Evolutionary conservation across 2,888 invertebrate genomes (phyloP).

Genomic region (Diaphora mendica): DNA sequence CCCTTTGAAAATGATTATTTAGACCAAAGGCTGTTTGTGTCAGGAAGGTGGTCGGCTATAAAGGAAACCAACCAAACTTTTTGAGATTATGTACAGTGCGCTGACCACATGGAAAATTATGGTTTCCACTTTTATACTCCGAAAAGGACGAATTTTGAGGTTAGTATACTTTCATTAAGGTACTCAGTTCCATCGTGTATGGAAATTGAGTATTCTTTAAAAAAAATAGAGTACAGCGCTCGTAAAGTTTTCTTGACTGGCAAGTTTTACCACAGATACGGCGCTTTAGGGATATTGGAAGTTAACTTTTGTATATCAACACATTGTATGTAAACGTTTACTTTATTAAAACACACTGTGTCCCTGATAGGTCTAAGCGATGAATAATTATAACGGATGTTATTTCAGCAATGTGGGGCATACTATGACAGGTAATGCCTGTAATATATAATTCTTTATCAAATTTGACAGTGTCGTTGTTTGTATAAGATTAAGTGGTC

Average conservation of each 20-base stretch:
- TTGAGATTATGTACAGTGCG: too few species aligned
- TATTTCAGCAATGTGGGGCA: slow-evolving; percentile 75
- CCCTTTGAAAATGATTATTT: not conserved
- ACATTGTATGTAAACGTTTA: not conserved
- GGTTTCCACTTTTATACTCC: too few species aligned
- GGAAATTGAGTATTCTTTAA: too few species aligned
- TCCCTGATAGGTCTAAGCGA: slow-evolving; percentile 3
- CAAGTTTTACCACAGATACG: not conserved
- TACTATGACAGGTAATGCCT: slow-evolving; percentile 56
- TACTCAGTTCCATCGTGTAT: too few species aligned
- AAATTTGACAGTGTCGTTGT: slow-evolving; percentile 55
- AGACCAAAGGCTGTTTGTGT: not conserved
- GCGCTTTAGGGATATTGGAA: too few species aligned
- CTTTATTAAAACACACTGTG: not conserved
- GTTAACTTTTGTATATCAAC: too few species aligned
- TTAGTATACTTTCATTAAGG: too few species aligned
- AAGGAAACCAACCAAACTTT: too few species aligned
- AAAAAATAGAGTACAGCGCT: too few species aligned
- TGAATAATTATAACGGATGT: slow-evolving; percentile 67
- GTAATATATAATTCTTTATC: slow-evolving; percentile 63
- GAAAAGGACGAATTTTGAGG: too few species aligned
- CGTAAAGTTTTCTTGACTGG: not conserved
- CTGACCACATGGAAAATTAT: too few species aligned
- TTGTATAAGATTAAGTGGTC: slow-evolving; percentile 38
- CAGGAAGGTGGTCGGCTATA: too few species aligned